A percentile compares a stretch with the other conserved stretches of the same genome.
These are phyloP conservation scores for Adelosebastes latens DNA, from an alignment of 2,797 vertebrate genomes.

Conservation along the genomic window DNA sequence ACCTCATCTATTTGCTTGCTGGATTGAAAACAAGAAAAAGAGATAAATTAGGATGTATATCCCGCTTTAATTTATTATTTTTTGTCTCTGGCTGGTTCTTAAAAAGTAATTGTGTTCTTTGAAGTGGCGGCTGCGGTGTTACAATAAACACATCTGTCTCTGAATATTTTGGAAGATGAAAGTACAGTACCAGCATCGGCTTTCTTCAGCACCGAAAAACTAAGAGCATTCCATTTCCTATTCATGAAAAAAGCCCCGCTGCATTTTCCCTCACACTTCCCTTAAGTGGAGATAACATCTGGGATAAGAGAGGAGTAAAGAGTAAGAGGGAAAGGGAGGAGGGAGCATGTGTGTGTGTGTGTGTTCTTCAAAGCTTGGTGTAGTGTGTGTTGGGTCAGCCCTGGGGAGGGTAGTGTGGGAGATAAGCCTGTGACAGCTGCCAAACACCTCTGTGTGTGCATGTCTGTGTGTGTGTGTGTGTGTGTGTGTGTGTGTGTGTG, in stretches of 20 bases:
- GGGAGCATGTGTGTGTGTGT: conserved; percentile 29
- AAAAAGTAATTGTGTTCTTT: conserved; percentile 7
- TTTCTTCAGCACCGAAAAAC: conserved; percentile 21
- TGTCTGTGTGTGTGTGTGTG: conserved; percentile 38
- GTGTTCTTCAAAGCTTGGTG: conserved; percentile 49
- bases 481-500: too few relatives aligned
- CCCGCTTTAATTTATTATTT: not conserved
- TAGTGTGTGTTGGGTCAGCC: conserved; percentile 64
- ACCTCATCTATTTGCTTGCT: not conserved
- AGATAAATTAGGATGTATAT: not conserved
- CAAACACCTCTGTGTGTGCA: conserved; percentile 67
- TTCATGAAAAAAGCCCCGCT: conserved; percentile 47
- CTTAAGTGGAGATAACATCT: conserved; percentile 78
- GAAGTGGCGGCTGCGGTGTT: not conserved
- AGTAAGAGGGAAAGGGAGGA: conserved; percentile 46
- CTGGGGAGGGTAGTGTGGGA: conserved; percentile 65
- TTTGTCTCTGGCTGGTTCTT: not conserved
- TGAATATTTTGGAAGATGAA: conserved; percentile 46
- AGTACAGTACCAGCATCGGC: conserved; percentile 43
- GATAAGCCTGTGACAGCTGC: conserved; percentile 82
- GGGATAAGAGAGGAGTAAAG: conserved; percentile 69
- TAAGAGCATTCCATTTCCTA: conserved; percentile 60
- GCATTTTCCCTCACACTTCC: conserved; percentile 71
- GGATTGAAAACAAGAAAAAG: not conserved
- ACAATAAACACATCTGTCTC: not conserved